These are phyloP conservation scores for Ceriagrion tenellum DNA, from an alignment of 2,888 invertebrate species.

Conservation along the genomic window DNA sequence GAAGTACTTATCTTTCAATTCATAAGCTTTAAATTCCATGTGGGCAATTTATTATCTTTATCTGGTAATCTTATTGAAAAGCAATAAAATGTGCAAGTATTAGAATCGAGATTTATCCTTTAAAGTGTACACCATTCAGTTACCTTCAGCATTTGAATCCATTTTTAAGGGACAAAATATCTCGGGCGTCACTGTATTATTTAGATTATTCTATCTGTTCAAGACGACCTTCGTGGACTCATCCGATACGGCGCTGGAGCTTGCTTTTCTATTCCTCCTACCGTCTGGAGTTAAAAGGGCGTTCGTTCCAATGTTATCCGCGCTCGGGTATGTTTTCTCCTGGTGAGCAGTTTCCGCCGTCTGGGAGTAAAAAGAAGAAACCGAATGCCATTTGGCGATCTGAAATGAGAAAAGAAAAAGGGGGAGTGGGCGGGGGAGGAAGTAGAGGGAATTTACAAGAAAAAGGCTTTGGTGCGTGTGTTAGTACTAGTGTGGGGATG, in stretches of 20 bases:
- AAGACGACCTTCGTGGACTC: not conserved
- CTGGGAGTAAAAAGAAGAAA: not conserved
- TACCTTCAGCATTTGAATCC: no score
- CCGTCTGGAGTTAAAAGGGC: not conserved
- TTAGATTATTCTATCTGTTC: not conserved
- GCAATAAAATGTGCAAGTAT: not conserved
- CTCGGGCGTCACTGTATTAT: not conserved
- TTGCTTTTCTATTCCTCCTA: not conserved
- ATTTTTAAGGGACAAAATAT: no score
- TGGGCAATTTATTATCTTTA: no score
- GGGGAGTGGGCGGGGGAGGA: not conserved
- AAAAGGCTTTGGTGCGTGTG: not conserved
- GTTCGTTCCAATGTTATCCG: not conserved
- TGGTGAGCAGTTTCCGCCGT: not conserved
- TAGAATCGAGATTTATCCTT: no score
- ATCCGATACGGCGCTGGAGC: not conserved
- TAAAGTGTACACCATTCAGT: no score
- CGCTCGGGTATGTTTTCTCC: not conserved
- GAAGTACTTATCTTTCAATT: no score
- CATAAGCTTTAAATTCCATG: no score
- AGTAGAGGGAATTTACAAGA: not conserved
- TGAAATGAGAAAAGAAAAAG: constrained; percentile 4
- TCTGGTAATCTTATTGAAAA: not conserved
- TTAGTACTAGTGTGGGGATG: not conserved
- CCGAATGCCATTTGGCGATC: constrained; percentile 31